A percentile compares a stretch with the other conserved stretches of the same genome.
Conservation (phyloP, 2,113 vertebrate genomes). For the Pitta sordida region DNA sequence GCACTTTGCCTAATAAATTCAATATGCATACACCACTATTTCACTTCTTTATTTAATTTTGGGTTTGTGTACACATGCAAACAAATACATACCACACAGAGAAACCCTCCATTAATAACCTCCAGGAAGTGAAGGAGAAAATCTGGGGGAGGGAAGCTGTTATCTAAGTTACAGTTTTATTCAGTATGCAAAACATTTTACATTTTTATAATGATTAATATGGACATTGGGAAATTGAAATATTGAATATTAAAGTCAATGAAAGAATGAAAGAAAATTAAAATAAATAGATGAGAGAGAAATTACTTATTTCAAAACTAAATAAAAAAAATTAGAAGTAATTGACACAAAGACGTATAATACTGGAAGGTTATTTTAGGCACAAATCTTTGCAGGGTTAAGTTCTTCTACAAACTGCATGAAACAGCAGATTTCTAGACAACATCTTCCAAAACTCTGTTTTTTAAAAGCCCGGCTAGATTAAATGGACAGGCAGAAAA, state of each 20-base stretch:
- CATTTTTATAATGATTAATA: neutral
- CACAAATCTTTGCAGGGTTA: neutral
- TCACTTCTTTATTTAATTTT: neutral
- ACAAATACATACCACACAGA: neutral
- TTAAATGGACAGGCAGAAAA: neutral
- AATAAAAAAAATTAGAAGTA: neutral
- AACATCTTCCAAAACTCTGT: neutral
- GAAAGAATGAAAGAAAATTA: neutral
- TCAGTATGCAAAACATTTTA: neutral
- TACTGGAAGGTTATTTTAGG: neutral
- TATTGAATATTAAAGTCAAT: neutral
- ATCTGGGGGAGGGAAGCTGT: neutral
- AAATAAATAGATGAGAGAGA: neutral
- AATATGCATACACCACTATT: neutral
- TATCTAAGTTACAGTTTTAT: neutral
- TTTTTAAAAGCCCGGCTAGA: neutral
- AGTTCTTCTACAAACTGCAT: neutral
- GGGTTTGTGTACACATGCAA: fast-evolving
- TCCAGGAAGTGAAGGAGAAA: neutral
- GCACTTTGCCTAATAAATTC: neutral
- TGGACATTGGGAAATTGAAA: neutral
- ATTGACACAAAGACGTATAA: neutral
- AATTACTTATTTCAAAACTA: neutral
- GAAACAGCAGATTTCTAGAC: neutral
- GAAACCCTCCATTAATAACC: neutral